Evolutionary conservation across 2,113 vertebrate genomes (phyloP).

Genomic region (Trogon melanurus): DNA sequence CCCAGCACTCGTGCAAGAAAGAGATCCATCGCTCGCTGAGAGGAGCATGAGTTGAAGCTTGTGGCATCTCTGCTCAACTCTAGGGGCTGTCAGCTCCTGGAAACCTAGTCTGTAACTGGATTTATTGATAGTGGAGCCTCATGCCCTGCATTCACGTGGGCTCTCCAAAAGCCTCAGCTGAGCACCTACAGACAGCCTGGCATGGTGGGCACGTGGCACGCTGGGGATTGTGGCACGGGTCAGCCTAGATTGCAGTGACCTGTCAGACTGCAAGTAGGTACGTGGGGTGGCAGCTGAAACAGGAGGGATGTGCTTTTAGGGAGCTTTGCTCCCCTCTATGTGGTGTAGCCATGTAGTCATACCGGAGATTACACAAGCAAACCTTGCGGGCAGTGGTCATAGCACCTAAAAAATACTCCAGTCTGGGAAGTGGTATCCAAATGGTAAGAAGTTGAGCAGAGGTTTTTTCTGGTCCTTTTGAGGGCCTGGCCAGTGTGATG

Average conservation of each 20-base stretch:
- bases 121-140: background rate
- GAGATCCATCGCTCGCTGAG: background rate
- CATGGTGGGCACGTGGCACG: fast-evolving
- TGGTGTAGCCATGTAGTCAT: background rate
- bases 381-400: fast-evolving
- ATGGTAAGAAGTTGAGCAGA: background rate
- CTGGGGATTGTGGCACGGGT: background rate
- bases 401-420: background rate
- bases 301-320: background rate
- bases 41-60: background rate
- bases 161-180: background rate
- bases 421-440: background rate
- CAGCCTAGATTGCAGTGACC: background rate
- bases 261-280: background rate
- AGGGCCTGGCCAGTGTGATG: background rate
- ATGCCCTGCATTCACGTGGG: background rate
- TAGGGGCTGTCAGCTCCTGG: background rate
- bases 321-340: background rate
- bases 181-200: background rate
- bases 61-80: background rate
- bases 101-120: background rate
- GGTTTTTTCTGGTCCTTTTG: background rate
- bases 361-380: background rate
- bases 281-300: background rate
- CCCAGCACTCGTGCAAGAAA: background rate